Evolutionary conservation across 2,113 vertebrate genomes (phyloP), one percentile per base, ranked within the genome.

Genomic region (Cinclus mexicanus): DNA sequence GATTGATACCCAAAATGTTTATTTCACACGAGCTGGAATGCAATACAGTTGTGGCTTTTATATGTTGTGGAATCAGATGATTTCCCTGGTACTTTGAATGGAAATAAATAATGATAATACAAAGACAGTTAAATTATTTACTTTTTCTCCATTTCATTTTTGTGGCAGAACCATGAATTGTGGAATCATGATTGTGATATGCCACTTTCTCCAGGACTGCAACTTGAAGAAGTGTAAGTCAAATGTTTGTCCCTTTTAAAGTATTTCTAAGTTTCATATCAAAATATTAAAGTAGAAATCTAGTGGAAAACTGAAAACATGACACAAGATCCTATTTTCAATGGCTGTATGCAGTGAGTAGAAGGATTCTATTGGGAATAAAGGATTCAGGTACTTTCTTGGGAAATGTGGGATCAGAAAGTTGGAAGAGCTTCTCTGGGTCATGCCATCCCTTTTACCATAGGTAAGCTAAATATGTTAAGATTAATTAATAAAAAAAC

Each of bases 211-310:
- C 20, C 33, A 35, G 85, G 76, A 92, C 81, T 88, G 70, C 67
- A 79, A 29, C 53, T 92, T 81, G 78, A 57, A 52, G 72, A 91
- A 79, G 70, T 84, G 93, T 96, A 94, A 98, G 92, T 96, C 63
- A 63, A 89, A 50, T 89, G 52, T 75, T 87, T 92, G 49, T 64
- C 39, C 39, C 9, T 95, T 92, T 72, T 59, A 91, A 55, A 55
- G 8, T 55, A 18, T 53, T 95, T 93, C 31, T 46, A 77, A 47
- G 39, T 19, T 87, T 71, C 26, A 6, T 44, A 59, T 44, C 19
- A 79, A 85, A 87, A 64, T 55, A 46, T 14, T 65, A 24, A 63
- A 85, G 10, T 50, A 60, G n/a, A 31, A 70, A 56, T 56, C 41
- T 55, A 46, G 46, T 14, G 18, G 23, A 87, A 85, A 71, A 57